These are phyloP conservation scores for Cactoblastis cactorum DNA, from an alignment of 2,888 invertebrate species.

Conservation along the genomic window DNA sequence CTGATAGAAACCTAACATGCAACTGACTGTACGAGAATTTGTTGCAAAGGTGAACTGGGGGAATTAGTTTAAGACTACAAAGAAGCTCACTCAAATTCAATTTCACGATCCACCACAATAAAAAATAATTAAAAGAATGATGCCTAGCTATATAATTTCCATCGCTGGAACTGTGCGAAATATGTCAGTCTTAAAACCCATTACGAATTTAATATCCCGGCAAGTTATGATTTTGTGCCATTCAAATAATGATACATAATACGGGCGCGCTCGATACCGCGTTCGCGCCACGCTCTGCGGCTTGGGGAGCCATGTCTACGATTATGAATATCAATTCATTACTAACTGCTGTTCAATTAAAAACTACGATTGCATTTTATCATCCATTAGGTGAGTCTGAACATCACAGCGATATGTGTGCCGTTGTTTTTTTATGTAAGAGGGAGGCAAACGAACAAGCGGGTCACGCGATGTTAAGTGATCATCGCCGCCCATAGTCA, in stretches of 20 bases:
- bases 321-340: background rate
- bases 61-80: constrained; percentile 18
- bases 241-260: constrained; percentile 74
- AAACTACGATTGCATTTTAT: too few species aligned
- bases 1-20: too few species aligned
- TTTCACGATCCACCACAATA: constrained; percentile 19
- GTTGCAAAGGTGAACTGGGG: too few species aligned
- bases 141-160: constrained; percentile 29
- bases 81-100: constrained; percentile 12
- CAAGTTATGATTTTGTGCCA: constrained; percentile 69
- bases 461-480: too few species aligned
- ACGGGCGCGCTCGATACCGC: constrained; percentile 54
- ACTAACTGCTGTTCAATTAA: background rate
- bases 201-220: constrained; percentile 61
- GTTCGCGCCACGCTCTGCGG: constrained; percentile 31
- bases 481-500: too few species aligned
- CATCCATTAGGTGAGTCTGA: too few species aligned
- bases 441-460: too few species aligned
- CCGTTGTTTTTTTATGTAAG: too few species aligned
- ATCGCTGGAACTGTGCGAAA: constrained; percentile 30
- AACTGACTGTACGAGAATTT: too few species aligned
- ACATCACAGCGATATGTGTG: too few species aligned
- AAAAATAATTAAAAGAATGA: constrained; percentile 25
- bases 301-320: constrained; percentile 23
- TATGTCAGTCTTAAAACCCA: constrained; percentile 56